Base-by-base conservation (phyloP, 2,113 vertebrate genomes). In the Muntiacus muntjak region DNA sequence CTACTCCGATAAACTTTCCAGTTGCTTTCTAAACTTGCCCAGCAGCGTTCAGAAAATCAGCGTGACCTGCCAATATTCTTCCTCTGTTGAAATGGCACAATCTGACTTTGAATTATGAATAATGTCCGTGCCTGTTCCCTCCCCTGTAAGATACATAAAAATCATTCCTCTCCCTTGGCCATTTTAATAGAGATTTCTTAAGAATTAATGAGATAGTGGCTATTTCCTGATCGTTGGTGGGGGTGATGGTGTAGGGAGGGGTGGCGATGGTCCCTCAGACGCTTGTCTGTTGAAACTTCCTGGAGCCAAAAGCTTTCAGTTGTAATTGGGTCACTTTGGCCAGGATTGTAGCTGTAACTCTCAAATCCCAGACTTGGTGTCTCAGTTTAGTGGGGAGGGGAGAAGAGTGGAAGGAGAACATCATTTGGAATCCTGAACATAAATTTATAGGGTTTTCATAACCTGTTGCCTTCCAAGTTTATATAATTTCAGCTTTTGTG, bases 401-500 rank as follows among this genome's bases (percentile, higher is more conserved):
- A 83, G 74, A 95, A 87, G 82, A 64, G 30, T 43, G 19, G 89
- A 93, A 83, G 55, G 71, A 87, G 58, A 95, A 83, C 57, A 85
- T 95, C 94, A 88, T 93, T 97, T 98, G 94, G 91, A 97, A 96
- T 86, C 16, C 88, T 26, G 85, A 47, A 92, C 47, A n/a, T 97
- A 95, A 95, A 97, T 98, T 95, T 97, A 92, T 93, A 89, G 91
- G 52, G 83, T 93, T 97, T 97, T 98, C 94, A 97, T 97, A 97
- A 97, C 91, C 78, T 97, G 52, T 47, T 97, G 95, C 86, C n/a
- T 97, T 97, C 95, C 92, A 97, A 97, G 93, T 98, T 98, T 98
- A 93, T 97, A 97, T 97, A 95, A 97, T 89, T 94, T 96, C 89
- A 96, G 87, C 85, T 91, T 96, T 97, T 97, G 94, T 91, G 64